These are phyloP conservation scores for Dermochelys coriacea DNA, from an alignment of 2,797 vertebrate genomes.

Conservation along the genomic window DNA sequence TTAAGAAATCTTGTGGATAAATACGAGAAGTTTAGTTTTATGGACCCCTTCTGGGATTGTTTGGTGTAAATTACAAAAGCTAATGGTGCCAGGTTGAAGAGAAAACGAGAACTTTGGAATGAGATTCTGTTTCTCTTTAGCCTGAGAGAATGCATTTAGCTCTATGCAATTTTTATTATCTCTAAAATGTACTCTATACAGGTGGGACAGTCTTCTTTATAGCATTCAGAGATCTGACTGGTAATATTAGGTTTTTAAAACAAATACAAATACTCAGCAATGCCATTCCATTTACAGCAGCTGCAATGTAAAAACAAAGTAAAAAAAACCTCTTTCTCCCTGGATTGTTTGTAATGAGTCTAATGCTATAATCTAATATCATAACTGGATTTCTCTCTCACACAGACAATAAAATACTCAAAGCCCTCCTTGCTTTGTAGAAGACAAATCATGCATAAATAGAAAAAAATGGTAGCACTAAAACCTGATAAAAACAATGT, in stretches of 20 bases:
- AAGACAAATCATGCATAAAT: background rate
- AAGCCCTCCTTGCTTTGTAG: background rate
- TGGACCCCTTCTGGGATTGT: constrained; percentile 2
- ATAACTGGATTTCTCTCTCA: background rate
- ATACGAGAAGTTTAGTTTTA: background rate
- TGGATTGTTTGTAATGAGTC: background rate
- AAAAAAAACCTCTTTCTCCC: background rate
- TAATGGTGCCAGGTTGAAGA: constrained; percentile 20
- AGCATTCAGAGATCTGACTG: background rate
- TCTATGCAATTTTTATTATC: constrained; percentile 33
- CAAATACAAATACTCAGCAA: background rate
- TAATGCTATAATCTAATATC: fast-evolving
- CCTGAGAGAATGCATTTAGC: background rate
- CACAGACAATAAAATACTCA: constrained; percentile 9
- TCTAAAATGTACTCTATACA: background rate
- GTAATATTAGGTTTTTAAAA: background rate
- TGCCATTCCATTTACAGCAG: background rate
- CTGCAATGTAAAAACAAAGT: fast-evolving
- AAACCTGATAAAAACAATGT: constrained; percentile 43
- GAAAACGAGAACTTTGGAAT: background rate
- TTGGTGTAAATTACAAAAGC: background rate
- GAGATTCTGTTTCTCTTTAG: background rate
- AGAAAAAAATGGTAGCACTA: background rate
- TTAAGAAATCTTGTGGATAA: background rate
- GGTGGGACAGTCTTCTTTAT: background rate